Evolutionary conservation across 2,888 invertebrate genomes (phyloP).

Genomic region (Dasypolia templi): DNA sequence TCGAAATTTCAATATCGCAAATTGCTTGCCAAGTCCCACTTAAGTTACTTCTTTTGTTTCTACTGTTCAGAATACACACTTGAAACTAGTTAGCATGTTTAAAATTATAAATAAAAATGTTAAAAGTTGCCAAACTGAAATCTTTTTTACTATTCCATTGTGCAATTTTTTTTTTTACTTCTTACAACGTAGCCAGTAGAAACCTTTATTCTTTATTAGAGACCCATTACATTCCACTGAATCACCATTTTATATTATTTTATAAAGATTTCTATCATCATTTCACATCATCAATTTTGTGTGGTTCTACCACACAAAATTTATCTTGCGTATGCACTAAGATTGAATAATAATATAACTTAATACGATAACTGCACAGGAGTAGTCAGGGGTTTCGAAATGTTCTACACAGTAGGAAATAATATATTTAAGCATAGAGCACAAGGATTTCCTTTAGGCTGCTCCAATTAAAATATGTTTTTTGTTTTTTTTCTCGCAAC

Average conservation of each 20-base stretch:
- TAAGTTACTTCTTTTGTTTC: not conserved
- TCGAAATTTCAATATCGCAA: not conserved
- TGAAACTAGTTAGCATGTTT: slow-evolving; percentile 44
- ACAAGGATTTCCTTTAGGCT: not conserved
- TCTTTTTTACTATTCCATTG: slow-evolving; percentile 38
- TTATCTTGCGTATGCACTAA: not conserved
- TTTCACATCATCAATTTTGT: too few species aligned
- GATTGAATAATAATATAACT: not conserved
- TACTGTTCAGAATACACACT: not conserved
- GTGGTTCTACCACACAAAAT: not conserved
- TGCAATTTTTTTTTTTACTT: too few species aligned
- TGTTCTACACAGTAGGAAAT: too few species aligned
- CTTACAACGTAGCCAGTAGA: not conserved
- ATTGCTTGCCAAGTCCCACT: not conserved
- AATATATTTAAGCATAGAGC: not conserved
- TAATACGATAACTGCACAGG: not conserved
- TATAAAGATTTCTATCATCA: not conserved
- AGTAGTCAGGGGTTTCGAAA: too few species aligned
- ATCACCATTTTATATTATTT: not conserved
- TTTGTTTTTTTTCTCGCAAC: not conserved
- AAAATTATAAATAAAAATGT: slow-evolving; percentile 20
- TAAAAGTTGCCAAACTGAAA: slow-evolving; percentile 29
- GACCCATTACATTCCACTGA: not conserved
- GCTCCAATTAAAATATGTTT: not conserved
- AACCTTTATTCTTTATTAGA: slow-evolving; percentile 12